Percentiles rank a stretch among this genome's conserved stretches.
Conservation (phyloP, 2,113 vertebrate genomes). For the Macquaria australasica region DNA sequence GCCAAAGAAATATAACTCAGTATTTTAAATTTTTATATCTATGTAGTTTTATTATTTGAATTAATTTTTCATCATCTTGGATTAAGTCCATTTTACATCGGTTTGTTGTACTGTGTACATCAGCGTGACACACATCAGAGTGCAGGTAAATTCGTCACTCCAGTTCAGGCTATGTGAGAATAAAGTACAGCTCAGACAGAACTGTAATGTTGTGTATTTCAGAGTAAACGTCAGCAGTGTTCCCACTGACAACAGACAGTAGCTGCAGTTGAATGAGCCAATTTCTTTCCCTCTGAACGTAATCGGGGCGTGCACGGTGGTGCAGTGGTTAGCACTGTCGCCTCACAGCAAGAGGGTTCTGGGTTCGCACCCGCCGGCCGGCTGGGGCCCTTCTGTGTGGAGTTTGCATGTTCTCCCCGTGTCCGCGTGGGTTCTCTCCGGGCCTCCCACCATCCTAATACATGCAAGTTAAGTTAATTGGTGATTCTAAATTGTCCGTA, state of each 20-base stretch:
- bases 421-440: too few relatives aligned
- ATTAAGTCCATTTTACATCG: neutral
- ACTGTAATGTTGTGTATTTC: neutral
- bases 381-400: too few relatives aligned
- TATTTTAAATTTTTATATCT: neutral
- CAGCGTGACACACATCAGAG: constrained; percentile 13
- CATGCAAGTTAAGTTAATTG: too few relatives aligned
- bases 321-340: too few relatives aligned
- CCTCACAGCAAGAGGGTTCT: too few relatives aligned
- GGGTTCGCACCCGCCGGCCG: too few relatives aligned
- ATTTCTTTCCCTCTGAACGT: constrained; percentile 4
- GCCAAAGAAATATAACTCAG: neutral
- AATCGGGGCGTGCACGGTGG: too few relatives aligned
- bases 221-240: constrained; percentile 12
- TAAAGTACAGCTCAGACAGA: neutral
- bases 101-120: neutral
- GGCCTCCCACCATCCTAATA: too few relatives aligned
- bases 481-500: too few relatives aligned
- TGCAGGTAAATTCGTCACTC: neutral
- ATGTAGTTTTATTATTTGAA: neutral
- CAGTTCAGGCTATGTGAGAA: neutral
- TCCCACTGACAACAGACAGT: constrained; percentile 38
- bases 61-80: neutral
- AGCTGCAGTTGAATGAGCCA: constrained; percentile 53
- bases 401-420: too few relatives aligned